Conservation (phyloP, 1,140 invertebrate genomes). For the Yoshiicerus persimilis region DNA sequence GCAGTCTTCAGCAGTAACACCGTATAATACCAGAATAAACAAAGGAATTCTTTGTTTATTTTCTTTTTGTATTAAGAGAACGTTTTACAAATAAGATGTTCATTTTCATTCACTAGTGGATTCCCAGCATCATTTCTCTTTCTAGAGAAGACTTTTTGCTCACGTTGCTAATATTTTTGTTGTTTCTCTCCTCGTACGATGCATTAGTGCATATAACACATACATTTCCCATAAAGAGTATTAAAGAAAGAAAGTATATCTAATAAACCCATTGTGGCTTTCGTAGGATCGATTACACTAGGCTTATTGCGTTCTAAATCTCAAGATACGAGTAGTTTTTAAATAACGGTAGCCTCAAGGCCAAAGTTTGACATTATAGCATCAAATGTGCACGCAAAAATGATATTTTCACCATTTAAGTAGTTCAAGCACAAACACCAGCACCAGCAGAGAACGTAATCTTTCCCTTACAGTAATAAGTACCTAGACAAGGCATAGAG, state of each 20-base stretch:
- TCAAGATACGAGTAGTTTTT: background rate
- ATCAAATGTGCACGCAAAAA: background rate
- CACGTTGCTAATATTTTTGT: no score
- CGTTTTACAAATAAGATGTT: background rate
- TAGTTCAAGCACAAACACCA: background rate
- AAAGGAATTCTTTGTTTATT: background rate
- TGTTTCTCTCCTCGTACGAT: background rate
- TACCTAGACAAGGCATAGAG: background rate
- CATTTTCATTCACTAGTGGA: no score
- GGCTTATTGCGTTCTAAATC: background rate
- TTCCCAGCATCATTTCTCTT: no score
- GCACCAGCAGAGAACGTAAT: background rate
- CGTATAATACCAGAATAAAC: background rate
- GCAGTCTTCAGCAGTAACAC: no score
- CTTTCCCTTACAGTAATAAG: background rate
- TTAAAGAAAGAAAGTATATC: background rate
- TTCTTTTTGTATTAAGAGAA: background rate
- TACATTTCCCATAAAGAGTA: background rate
- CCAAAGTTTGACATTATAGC: background rate
- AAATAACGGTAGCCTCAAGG: background rate
- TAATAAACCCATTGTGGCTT: background rate
- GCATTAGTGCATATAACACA: background rate
- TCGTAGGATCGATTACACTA: background rate
- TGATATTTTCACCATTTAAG: background rate
- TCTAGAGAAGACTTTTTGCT: no score